Evolutionary conservation across 1,140 invertebrate species (phyloP).

Genomic region (Latrodectus geometricus): DNA sequence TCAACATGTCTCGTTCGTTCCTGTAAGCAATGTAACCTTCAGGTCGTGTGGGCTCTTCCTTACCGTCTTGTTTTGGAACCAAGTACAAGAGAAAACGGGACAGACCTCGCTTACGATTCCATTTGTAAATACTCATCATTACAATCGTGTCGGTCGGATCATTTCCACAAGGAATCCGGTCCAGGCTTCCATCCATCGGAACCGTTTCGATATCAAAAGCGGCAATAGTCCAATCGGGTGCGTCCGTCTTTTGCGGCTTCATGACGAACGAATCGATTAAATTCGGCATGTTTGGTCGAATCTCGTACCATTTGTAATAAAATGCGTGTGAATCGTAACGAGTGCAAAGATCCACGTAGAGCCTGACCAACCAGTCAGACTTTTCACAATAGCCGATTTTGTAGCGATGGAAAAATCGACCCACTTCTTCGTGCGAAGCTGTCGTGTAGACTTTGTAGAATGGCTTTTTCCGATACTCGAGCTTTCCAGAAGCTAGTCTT

Average conservation of each 20-base stretch:
- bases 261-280: neutral
- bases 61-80: neutral
- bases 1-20: slow-evolving; percentile 3
- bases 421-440: neutral
- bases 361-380: neutral
- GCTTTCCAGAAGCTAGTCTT: neutral
- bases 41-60: neutral
- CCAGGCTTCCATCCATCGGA: neutral
- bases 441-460: slow-evolving; percentile 11
- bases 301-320: slow-evolving; percentile 32
- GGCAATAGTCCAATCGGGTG: slow-evolving; percentile 1
- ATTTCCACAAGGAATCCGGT: neutral
- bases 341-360: neutral
- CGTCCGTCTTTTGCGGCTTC: neutral
- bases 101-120: neutral
- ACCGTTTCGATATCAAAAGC: slow-evolving; percentile 39
- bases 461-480: neutral
- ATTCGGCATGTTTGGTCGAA: neutral
- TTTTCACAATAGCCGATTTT: slow-evolving; percentile 37
- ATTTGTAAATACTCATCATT: slow-evolving; percentile 20
- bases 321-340: neutral
- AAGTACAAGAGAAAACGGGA: neutral
- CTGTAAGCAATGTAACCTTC: neutral
- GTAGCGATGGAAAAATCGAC: neutral
- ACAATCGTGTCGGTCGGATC: slow-evolving; percentile 12